These are phyloP conservation scores for Sebastes oblongus DNA, from an alignment of 2,797 vertebrate genomes.

Conservation along the genomic window DNA sequence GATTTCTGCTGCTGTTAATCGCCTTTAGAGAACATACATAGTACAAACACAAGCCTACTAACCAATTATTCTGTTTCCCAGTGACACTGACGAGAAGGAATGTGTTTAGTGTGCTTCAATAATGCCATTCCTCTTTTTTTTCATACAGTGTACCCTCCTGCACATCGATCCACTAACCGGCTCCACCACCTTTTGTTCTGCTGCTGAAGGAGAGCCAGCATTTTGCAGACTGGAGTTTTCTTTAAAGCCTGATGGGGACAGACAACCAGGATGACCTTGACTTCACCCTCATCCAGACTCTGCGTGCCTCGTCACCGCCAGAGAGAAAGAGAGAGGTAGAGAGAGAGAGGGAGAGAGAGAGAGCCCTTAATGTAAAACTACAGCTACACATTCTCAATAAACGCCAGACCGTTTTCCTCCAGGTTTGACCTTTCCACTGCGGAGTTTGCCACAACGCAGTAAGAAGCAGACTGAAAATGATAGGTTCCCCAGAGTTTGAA, in stretches of 20 bases:
- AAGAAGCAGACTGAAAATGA: constrained; percentile 46
- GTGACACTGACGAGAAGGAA: constrained; percentile 50
- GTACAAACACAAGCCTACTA: constrained; percentile 9
- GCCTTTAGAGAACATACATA: constrained; percentile 4
- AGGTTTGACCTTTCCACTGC: constrained; percentile 71
- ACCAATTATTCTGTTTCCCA: constrained; percentile 37
- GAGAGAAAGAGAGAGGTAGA: too few relatives aligned
- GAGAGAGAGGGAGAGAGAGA: too few relatives aligned
- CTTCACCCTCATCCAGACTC: constrained; percentile 57
- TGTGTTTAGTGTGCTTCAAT: constrained; percentile 48
- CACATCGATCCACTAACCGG: constrained; percentile 61
- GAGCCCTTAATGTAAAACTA: constrained; percentile 58
- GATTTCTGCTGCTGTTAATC: constrained; percentile 22
- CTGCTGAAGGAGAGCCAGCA: constrained; percentile 44
- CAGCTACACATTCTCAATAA: constrained; percentile 67
- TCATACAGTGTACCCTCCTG: constrained; percentile 24
- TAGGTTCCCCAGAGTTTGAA: constrained; percentile 44
- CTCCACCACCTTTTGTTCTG: constrained; percentile 58
- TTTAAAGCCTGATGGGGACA: constrained; percentile 64
- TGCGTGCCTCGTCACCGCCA: constrained; percentile 25
- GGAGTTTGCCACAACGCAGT: constrained; percentile 31
- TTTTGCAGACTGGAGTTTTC: constrained; percentile 65
- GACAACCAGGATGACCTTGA: constrained; percentile 74
- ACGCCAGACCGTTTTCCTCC: constrained; percentile 47
- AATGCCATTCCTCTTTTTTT: constrained; percentile 47